Conservation (phyloP, 2,113 vertebrate species). For the Hyaena hyaena region DNA sequence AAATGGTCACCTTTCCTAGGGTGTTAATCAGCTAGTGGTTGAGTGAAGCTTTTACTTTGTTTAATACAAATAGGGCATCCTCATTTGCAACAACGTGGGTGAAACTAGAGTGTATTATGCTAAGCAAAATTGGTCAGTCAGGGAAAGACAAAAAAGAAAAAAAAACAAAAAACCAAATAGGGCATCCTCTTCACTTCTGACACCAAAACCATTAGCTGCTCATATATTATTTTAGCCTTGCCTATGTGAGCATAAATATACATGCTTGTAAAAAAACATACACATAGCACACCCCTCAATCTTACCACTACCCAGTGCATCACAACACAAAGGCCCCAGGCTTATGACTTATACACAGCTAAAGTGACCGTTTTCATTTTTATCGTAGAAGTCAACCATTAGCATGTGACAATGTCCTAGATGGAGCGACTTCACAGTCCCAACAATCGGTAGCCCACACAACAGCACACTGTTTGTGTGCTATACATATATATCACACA, state of each 20-base stretch:
- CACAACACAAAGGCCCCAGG: neutral
- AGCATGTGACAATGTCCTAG: neutral
- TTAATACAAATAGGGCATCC: conserved; percentile 1
- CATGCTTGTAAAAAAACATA: neutral
- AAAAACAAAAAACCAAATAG: neutral
- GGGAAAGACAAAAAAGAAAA: too few species aligned
- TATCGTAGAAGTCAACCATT: neutral
- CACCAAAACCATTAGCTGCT: neutral
- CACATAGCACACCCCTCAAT: neutral
- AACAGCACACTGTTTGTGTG: neutral
- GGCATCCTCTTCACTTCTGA: neutral
- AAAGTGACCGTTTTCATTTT: neutral
- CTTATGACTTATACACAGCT: neutral
- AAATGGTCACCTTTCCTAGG: neutral
- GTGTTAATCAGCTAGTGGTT: neutral
- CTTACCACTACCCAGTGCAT: neutral
- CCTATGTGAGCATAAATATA: neutral
- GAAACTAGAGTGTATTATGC: too few species aligned
- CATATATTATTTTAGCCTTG: neutral
- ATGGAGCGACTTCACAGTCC: neutral
- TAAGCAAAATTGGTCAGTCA: too few species aligned
- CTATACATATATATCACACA: neutral
- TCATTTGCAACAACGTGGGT: neutral
- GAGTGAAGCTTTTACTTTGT: neutral
- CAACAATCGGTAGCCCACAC: neutral